phyloP scores from a whole-genome alignment of 2,113 vertebrate species.

The Tragelaphus scriptus region DNA sequence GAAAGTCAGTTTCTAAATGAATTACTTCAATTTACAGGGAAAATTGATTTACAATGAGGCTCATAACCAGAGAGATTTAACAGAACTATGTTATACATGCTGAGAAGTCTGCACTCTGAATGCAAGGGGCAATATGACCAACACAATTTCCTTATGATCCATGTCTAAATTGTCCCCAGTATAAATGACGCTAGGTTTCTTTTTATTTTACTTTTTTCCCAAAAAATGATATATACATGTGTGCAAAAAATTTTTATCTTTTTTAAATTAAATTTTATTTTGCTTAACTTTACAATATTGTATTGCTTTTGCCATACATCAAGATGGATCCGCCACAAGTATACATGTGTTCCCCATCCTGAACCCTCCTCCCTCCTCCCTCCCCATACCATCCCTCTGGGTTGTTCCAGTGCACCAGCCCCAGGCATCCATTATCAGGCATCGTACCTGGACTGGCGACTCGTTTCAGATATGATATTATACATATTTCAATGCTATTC shows the following conservation, averaged over 20 bases:
- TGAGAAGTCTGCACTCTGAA: background rate
- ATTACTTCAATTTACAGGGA: conserved; percentile 14
- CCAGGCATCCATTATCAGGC: too few relatives aligned
- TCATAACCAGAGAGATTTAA: background rate
- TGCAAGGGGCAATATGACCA: background rate
- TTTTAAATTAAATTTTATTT: too few relatives aligned
- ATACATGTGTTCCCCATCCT: too few relatives aligned
- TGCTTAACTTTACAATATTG: too few relatives aligned
- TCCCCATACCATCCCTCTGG: too few relatives aligned
- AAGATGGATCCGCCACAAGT: too few relatives aligned
- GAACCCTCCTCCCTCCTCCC: too few relatives aligned
- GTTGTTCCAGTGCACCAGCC: too few relatives aligned
- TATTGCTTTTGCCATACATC: too few relatives aligned
- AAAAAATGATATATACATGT: background rate
- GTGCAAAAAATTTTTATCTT: background rate
- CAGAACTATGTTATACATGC: background rate
- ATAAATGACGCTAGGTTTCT: background rate
- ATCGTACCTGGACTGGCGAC: too few relatives aligned
- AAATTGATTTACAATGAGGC: conserved; percentile 12
- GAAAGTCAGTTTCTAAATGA: conserved; percentile 34
- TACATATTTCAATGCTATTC: too few relatives aligned
- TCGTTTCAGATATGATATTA: too few relatives aligned
- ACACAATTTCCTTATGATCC: background rate
- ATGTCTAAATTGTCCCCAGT: background rate
- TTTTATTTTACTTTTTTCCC: background rate